Evolutionary conservation across 2,797 vertebrate genomes (phyloP).

Genomic region (Crenichthys baileyi): DNA sequence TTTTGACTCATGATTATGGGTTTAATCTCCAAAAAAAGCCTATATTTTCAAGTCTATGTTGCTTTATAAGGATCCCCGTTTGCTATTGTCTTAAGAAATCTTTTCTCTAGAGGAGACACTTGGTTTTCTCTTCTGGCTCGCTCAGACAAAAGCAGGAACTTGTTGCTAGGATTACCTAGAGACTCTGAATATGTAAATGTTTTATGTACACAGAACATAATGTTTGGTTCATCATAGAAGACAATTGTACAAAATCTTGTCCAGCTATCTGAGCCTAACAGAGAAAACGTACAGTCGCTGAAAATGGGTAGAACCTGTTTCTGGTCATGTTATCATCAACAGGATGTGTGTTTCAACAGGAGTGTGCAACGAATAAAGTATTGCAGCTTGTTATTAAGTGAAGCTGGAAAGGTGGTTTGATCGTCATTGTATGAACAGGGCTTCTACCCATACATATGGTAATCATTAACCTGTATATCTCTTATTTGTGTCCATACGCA

Average conservation of each 20-base stretch:
- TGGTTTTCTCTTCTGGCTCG: conserved; percentile 40
- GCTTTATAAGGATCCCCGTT: conserved; percentile 2
- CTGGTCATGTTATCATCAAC: conserved; percentile 19
- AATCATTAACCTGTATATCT: conserved; percentile 51
- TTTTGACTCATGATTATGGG: conserved; percentile 19
- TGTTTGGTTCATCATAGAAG: background rate
- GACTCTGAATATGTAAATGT: conserved; percentile 13
- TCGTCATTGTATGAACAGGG: background rate
- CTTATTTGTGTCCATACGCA: conserved; percentile 64
- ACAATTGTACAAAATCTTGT: background rate
- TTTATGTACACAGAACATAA: background rate
- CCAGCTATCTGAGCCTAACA: background rate
- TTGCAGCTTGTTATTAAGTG: conserved; percentile 41
- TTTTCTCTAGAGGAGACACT: conserved; percentile 35
- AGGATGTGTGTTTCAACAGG: background rate
- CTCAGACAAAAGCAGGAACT: conserved; percentile 38
- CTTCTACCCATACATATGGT: conserved; percentile 26
- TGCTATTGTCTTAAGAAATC: conserved; percentile 14
- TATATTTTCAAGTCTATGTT: conserved; percentile 3
- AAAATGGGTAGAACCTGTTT: conserved; percentile 46
- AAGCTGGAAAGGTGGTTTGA: conserved; percentile 9
- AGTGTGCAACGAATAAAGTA: conserved; percentile 39
- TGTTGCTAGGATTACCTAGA: conserved; percentile 13
- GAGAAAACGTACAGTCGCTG: background rate
- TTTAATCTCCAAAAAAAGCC: conserved; percentile 16